phyloP scores from a whole-genome alignment of 2,797 vertebrate species.

The Tangara arthus region DNA sequence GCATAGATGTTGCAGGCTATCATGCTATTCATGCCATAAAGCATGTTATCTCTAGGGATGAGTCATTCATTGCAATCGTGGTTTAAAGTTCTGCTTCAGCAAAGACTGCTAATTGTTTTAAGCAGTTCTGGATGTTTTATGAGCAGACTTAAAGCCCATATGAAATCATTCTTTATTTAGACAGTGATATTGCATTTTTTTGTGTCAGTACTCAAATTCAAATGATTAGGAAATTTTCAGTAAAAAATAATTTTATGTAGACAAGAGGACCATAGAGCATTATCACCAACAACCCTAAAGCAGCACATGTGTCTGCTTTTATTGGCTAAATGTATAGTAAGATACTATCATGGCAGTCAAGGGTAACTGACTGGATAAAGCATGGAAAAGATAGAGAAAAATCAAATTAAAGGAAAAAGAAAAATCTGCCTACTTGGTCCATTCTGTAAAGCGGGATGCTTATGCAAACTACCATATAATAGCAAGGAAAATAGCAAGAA shows the following conservation, averaged over 20 bases:
- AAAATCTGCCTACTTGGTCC: background rate
- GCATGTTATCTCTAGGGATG: background rate
- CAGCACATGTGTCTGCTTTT: background rate
- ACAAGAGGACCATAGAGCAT: background rate
- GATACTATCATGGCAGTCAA: background rate
- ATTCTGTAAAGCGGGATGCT: conserved; percentile 46
- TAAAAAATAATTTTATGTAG: background rate
- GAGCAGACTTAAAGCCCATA: background rate
- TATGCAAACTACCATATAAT: conserved; percentile 57
- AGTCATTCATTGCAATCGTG: background rate
- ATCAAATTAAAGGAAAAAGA: conserved; percentile 36
- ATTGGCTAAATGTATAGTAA: background rate
- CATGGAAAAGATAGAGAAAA: background rate
- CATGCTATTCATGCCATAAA: background rate
- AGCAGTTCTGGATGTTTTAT: background rate
- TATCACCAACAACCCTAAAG: background rate
- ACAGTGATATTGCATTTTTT: background rate
- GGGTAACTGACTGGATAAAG: background rate
- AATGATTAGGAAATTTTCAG: background rate
- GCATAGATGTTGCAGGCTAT: background rate
- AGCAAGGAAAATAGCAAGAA: conserved; percentile 64
- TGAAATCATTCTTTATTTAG: background rate
- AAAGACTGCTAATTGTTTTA: background rate
- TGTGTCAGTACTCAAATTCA: background rate
- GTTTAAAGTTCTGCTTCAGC: background rate